Evolutionary conservation across 37 sponge, comb jelly and placozoan genomes (phyloP), one percentile per base, ranked within the genome.

Genomic region (Eunapius fragilis): DNA sequence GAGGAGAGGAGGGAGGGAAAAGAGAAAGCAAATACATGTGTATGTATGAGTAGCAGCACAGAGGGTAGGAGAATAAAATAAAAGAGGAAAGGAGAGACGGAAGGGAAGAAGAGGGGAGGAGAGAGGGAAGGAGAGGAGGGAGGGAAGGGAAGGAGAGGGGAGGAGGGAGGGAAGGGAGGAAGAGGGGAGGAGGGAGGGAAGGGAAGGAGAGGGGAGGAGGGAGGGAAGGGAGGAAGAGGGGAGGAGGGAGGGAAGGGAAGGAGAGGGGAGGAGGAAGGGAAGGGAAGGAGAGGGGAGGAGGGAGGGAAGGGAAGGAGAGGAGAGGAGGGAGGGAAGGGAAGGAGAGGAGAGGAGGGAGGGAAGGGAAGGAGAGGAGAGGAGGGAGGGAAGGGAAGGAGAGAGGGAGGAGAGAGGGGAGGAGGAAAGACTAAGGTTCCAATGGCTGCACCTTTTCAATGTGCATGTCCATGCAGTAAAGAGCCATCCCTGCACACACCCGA

Each of bases 401-500:
- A 45, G 9, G 4, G 47, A 45, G 47, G 4, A 45, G 9, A 45
- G 58, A 58, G 58, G 14, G 22, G 17, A 58, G 14, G 19, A 17
- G 24, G 75, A 0, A 32, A 23, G 33, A 24, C 0, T 14, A 58
- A 17, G 19, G 17, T 19, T 28, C 23, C 25, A 48, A 17, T 58
- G 17, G 58, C 58, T 17, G 58, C 34, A 87, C 91, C 91, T 92
- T 49, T 41, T 78, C 70, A 69, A 23, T 81, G 38, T 78, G 41
- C 47, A n/a, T 85, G n/a, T 76, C 82, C 76, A 92, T 68, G 37
- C 75, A 69, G 30, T 85, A 80, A 50, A 92, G 79, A 25, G 74
- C 77, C 24, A 92, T 71, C 23, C 89, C 93, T 33, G 85, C 69
- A 12, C 82, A 82, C 37, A 88, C 92, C 25, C 78, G 38, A 36